Base-by-base conservation (phyloP, 2,888 invertebrate genomes). In the Anthophora plumipes region DNA sequence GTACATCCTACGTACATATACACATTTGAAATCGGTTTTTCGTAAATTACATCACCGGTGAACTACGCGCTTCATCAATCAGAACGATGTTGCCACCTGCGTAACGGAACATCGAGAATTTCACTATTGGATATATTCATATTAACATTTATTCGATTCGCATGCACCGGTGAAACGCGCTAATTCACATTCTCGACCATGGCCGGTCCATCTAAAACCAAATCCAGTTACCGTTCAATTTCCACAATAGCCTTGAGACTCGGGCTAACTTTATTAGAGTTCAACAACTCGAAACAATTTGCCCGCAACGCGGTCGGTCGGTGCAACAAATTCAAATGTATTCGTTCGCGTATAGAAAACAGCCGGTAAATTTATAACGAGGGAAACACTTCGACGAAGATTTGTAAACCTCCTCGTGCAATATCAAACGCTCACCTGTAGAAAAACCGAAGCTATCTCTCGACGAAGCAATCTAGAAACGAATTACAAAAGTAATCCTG, bases 191-290 rank as follows among this genome's bases (percentile, higher is more conserved):
- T 74, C 72, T 41, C 59, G 20, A 17, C 59, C 50, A 43, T 41
- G 37, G 31, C 31, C 37, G 41, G 69, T 68, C 46, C 69, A 74
- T 71, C 82, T 63, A 63, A 57, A 72, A 52, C 48, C 43, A 76
- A 81, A 83, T 72, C 76, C 54, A 66, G 77, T 85, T 86, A 86
- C 50, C 64, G 80, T 76, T 70, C 67, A 66, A 77, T 82, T 81
- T 73, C 70, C 63, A 68, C 63, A 73, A 76, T 68, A 71, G 76
- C 67, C 82, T 72, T 72, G 68, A 71, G 59, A 82, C 50, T 60
- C 48, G 39, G 52, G 54, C 41, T 78, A 83, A 83, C 75, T 72
- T 78, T 71, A 76, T 72, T 43, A 52, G 43, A 54, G 55, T 69
- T 55, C 46, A 59, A 64, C 72, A 82, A 82, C 66, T 70, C 66